A percentile compares a stretch with the other conserved stretches of the same genome.
Conservation (phyloP, 2,113 vertebrate genomes). For the Oreochromis spilurus region DNA sequence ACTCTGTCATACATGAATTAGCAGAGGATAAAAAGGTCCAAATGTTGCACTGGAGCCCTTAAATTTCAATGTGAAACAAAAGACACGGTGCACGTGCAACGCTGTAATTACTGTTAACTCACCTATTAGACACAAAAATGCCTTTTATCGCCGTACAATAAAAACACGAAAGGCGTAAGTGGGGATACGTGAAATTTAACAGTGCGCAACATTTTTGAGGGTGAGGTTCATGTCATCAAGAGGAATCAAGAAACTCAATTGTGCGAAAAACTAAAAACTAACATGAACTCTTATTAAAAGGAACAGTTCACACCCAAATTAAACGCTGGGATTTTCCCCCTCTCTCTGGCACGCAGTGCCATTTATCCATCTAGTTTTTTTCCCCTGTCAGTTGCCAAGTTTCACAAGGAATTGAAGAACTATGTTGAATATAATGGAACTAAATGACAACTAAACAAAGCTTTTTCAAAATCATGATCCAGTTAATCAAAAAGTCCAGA, state of each 20-base stretch:
- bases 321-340: rapidly evolving
- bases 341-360: background rate
- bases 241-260: background rate
- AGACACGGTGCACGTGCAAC: background rate
- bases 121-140: background rate
- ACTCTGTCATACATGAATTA: background rate
- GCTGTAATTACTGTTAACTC: conserved; percentile 19
- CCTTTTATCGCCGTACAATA: background rate
- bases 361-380: background rate
- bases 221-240: background rate
- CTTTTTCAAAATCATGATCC: background rate
- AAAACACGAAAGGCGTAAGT: conserved; percentile 27
- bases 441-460: background rate
- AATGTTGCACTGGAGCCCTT: background rate
- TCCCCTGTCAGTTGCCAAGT: background rate
- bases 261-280: background rate
- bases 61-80: background rate
- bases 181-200: background rate
- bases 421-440: background rate
- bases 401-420: background rate
- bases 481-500: background rate
- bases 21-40: conserved; percentile 6
- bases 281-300: background rate
- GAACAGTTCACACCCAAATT: background rate
- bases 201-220: background rate